These are phyloP conservation scores for Leptopilina drosophilae DNA, from an alignment of 2,888 invertebrate genomes.

Conservation along the genomic window DNA sequence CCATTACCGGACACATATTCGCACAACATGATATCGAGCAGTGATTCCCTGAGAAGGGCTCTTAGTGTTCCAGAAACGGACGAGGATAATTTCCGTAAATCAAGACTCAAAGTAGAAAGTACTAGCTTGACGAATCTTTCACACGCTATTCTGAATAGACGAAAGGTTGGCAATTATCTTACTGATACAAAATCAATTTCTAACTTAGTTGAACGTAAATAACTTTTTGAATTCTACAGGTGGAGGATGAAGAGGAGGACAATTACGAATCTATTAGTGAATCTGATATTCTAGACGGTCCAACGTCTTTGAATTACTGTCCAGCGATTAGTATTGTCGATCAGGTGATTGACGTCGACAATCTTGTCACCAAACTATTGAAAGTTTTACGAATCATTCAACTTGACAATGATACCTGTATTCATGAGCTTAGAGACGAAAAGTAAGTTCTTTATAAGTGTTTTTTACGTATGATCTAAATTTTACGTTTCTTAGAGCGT, in stretches of 20 bases:
- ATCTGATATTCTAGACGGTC: conserved; percentile 76
- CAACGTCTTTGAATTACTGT: conserved; percentile 77
- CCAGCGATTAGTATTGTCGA: conserved; percentile 82
- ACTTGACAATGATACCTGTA: conserved; percentile 83
- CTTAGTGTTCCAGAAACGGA: conserved; percentile 72
- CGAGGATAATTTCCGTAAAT: conserved; percentile 63
- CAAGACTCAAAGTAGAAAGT: conserved; percentile 80
- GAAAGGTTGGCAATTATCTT: conserved; percentile 75
- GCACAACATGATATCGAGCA: conserved; percentile 83
- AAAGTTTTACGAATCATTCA: conserved; percentile 86
- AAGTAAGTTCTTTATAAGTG: conserved; percentile 74
- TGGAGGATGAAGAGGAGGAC: conserved; percentile 74
- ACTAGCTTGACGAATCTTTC: conserved; percentile 84
- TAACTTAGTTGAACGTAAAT: no score
- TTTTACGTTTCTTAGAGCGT: no score
- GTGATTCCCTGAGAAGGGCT: conserved; percentile 76
- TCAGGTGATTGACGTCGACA: conserved; percentile 87
- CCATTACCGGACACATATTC: conserved; percentile 82
- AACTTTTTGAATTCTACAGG: conserved; percentile 57
- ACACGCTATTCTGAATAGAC: conserved; percentile 86
- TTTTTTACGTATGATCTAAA: no score
- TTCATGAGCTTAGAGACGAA: conserved; percentile 82
- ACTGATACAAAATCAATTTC: no score
- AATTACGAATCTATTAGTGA: conserved; percentile 74
- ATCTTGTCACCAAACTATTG: conserved; percentile 85